These are phyloP conservation scores for Petrophora chlorosata DNA, from an alignment of 2,888 invertebrate species.

Conservation along the genomic window DNA sequence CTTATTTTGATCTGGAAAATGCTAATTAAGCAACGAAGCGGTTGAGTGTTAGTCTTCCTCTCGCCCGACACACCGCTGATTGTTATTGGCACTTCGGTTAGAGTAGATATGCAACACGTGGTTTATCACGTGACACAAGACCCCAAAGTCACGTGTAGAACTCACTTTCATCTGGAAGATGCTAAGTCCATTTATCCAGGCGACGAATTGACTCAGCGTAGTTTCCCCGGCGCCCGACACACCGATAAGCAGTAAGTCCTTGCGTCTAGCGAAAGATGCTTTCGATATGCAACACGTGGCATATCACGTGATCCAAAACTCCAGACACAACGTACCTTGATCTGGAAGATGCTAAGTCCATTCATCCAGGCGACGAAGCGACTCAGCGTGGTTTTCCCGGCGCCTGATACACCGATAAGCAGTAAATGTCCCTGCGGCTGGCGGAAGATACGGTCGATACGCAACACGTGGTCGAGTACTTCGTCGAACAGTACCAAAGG, in stretches of 20 bases:
- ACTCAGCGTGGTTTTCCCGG: constrained; percentile 99
- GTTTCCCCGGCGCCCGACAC: constrained; percentile 99
- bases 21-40: too few species aligned
- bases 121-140: too few species aligned
- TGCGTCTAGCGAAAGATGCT: constrained; percentile 99
- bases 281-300: constrained; percentile 99
- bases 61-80: too few species aligned
- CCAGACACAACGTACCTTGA: constrained; percentile 90
- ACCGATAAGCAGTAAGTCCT: constrained; percentile 98
- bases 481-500: constrained; percentile 99
- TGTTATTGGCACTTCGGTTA: too few species aligned
- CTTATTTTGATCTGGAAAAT: too few species aligned
- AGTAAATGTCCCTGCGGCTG: constrained; percentile 99
- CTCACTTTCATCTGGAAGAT: constrained; percentile 98
- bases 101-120: too few species aligned
- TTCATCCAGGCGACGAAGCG: constrained; percentile 99
- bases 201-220: constrained; percentile 98
- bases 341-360: constrained; percentile 99
- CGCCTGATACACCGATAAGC: constrained; percentile 99
- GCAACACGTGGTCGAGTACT: constrained; percentile 98
- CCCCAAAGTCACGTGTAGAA: too few species aligned
- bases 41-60: too few species aligned
- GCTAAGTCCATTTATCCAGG: constrained; percentile 99
- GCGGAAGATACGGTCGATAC: constrained; percentile 99
- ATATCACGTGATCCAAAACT: too few species aligned